Evolutionary conservation across 1,140 invertebrate species (phyloP).

Genomic region (Drosophila ironensis): DNA sequence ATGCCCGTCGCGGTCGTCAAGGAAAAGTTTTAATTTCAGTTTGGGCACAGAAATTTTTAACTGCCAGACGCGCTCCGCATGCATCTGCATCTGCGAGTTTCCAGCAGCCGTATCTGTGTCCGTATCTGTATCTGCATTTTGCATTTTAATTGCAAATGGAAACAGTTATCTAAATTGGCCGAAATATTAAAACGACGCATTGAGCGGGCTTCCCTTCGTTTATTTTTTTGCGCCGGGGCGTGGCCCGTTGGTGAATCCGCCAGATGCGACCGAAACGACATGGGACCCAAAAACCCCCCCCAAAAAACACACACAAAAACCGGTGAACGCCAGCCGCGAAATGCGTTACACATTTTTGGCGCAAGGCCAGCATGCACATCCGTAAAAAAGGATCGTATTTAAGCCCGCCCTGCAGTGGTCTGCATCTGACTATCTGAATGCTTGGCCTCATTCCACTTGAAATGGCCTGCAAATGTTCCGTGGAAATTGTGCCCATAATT

Average conservation of each 20-base stretch:
- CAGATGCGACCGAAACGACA: conserved; percentile 18
- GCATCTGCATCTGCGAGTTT: conserved; percentile 20
- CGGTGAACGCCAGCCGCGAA: conserved; percentile 17
- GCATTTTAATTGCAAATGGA: conserved; percentile 81
- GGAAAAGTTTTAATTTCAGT: conserved; percentile 78
- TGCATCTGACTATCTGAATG: neutral
- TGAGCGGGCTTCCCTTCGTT: conserved; percentile 1
- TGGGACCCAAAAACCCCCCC: too few relatives aligned
- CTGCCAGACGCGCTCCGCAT: conserved; percentile 5
- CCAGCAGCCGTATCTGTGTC: conserved; percentile 25
- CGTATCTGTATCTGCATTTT: conserved; percentile 66
- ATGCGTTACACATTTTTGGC: conserved; percentile 53
- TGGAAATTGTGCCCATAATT: too few relatives aligned
- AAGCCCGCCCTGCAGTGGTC: conserved; percentile 21
- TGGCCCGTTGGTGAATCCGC: conserved; percentile 13
- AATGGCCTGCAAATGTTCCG: neutral
- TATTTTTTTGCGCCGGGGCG: conserved; percentile 9
- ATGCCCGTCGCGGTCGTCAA: conserved; percentile 43
- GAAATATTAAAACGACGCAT: conserved; percentile 79
- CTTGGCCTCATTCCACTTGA: neutral
- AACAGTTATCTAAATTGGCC: conserved; percentile 81
- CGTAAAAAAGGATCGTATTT: conserved; percentile 21
- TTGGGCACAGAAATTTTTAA: conserved; percentile 59
- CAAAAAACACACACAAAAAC: conserved; percentile 15
- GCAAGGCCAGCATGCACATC: conserved; percentile 35